Evolutionary conservation across 2,888 invertebrate species (phyloP).

Genomic region (Penaeus monodon): DNA sequence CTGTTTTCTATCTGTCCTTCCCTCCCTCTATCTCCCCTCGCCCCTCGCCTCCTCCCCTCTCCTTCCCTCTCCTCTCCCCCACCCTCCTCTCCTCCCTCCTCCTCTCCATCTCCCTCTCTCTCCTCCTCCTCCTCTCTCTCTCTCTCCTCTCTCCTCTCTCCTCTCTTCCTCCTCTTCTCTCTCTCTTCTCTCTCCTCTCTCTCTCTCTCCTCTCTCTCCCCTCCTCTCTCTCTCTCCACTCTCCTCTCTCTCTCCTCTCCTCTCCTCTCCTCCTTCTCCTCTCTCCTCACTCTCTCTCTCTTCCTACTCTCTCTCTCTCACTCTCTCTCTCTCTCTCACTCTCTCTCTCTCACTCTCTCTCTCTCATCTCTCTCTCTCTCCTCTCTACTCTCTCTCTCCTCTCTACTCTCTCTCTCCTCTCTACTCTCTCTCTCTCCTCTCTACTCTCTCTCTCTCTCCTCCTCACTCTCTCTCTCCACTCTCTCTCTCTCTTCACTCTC

Average conservation of each 20-base stretch:
- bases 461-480: no score
- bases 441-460: background rate
- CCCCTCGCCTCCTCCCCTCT: background rate
- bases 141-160: conserved; percentile 15
- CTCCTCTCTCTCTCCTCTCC: background rate
- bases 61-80: background rate
- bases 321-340: no score
- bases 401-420: background rate
- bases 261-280: background rate
- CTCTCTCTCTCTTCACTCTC: no score
- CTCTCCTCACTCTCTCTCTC: background rate
- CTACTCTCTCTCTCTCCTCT: background rate
- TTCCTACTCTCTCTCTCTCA: background rate
- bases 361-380: background rate
- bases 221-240: background rate
- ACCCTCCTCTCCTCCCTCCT: background rate
- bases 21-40: no score
- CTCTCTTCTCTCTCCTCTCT: background rate
- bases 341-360: no score
- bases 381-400: background rate
- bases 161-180: background rate
- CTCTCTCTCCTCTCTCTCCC: background rate
- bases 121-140: conserved; percentile 8
- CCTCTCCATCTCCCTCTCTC: background rate
- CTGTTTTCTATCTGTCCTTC: no score